Percentiles rank a stretch among this genome's conserved stretches.
phyloP scores from a whole-genome alignment of 2,888 invertebrate genomes.

The Acanthosoma haemorrhoidale region DNA sequence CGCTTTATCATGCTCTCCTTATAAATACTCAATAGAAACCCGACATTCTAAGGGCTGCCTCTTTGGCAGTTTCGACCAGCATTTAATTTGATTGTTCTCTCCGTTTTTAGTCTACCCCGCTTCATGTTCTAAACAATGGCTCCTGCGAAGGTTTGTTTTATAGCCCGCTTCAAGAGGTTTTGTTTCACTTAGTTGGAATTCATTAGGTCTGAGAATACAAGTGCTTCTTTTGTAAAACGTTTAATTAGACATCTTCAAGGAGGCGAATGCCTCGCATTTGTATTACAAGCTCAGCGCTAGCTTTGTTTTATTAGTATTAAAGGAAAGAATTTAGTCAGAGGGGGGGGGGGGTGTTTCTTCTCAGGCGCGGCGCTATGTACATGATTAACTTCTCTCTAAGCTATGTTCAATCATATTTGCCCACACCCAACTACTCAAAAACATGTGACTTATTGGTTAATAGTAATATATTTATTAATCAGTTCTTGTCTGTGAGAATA shows the following conservation, averaged over 20 bases:
- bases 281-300: background rate
- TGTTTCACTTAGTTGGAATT: background rate
- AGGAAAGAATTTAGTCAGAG: too few relatives aligned
- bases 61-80: too few relatives aligned
- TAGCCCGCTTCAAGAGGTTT: background rate
- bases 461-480: too few relatives aligned
- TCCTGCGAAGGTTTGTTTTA: background rate
- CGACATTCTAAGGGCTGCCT: too few relatives aligned
- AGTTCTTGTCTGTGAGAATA: too few relatives aligned
- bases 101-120: background rate
- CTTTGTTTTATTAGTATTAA: background rate
- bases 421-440: too few relatives aligned
- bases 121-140: background rate
- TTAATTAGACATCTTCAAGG: background rate
- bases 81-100: background rate
- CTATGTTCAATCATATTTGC: too few relatives aligned
- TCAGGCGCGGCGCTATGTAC: too few relatives aligned
- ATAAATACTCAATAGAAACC: background rate
- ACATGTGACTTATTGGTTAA: too few relatives aligned
- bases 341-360: too few relatives aligned
- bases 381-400: too few relatives aligned
- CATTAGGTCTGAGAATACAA: background rate
- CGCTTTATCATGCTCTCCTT: background rate
- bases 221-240: background rate
- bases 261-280: background rate